A percentile compares a stretch with the other conserved stretches of the same genome.
phyloP scores from a whole-genome alignment of 2,113 vertebrate genomes.

The Osmerus mordax region DNA sequence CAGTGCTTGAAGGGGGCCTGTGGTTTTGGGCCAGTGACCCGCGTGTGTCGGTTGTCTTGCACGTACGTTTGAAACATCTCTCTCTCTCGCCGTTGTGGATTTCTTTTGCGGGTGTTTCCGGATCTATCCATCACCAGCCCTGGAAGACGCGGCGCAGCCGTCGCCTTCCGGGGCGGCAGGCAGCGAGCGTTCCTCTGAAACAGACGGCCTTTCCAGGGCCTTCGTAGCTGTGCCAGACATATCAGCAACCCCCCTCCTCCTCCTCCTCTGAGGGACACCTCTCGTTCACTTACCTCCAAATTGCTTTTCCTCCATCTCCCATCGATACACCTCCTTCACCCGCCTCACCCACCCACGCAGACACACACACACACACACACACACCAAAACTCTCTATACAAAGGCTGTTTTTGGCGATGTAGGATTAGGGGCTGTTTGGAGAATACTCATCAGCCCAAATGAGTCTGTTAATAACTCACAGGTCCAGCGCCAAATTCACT shows the following conservation, averaged over 20 bases:
- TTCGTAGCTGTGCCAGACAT: constrained; percentile 63
- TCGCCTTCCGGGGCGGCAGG: constrained; percentile 50
- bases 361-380: background rate
- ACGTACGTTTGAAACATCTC: constrained; percentile 42
- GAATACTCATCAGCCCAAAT: constrained; percentile 28
- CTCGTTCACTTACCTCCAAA: constrained; percentile 55
- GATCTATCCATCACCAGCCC: constrained; percentile 66
- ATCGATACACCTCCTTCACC: too few species aligned
- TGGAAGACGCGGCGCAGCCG: constrained; percentile 48
- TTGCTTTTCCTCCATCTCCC: constrained; percentile 44
- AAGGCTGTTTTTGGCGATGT: background rate
- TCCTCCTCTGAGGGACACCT: constrained; percentile 31
- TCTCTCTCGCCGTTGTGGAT: constrained; percentile 29
- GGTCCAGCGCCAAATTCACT: constrained; percentile 16
- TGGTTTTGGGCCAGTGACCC: constrained; percentile 68
- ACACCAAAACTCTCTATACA: background rate
- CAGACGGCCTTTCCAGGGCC: constrained; percentile 51
- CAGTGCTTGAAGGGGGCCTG: constrained; percentile 55
- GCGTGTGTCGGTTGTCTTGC: constrained; percentile 51
- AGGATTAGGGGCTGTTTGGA: constrained; percentile 37
- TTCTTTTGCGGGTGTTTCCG: constrained; percentile 25
- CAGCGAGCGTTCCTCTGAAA: constrained; percentile 44
- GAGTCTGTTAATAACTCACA: constrained; percentile 27
- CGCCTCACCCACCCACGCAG: background rate
- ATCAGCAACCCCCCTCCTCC: constrained; percentile 35